These are phyloP conservation scores for Odontophorus gujanensis DNA, from an alignment of 2,113 vertebrate genomes.

Conservation along the genomic window DNA sequence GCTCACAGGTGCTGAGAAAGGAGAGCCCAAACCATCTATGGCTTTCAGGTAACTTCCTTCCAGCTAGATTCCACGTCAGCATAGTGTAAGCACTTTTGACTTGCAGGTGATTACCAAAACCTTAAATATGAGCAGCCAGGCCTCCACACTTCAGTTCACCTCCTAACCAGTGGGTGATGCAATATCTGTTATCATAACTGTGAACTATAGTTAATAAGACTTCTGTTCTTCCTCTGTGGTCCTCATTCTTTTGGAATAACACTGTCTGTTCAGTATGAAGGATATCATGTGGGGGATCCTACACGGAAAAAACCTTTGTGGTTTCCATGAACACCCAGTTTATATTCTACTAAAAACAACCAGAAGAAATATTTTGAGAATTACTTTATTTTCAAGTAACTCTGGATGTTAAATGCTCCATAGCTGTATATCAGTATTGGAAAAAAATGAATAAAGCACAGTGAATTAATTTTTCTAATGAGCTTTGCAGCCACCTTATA, in stretches of 20 bases:
- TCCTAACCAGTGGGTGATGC: background rate
- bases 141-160: background rate
- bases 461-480: slow-evolving; percentile 69
- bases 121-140: background rate
- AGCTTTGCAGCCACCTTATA: slow-evolving; percentile 50
- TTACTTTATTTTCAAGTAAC: slow-evolving; percentile 23
- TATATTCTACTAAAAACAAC: background rate
- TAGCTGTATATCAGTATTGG: slow-evolving; percentile 44
- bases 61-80: background rate
- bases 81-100: background rate
- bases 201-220: background rate
- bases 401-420: slow-evolving; percentile 32
- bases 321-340: background rate
- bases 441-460: slow-evolving; percentile 47
- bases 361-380: background rate
- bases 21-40: background rate
- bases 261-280: background rate
- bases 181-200: background rate
- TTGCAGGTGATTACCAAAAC: background rate
- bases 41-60: background rate
- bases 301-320: background rate
- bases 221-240: background rate
- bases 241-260: background rate
- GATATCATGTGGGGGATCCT: background rate
- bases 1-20: background rate